Evolutionary conservation across 1,140 invertebrate species (phyloP).

Genomic region (Calliphora vicina): DNA sequence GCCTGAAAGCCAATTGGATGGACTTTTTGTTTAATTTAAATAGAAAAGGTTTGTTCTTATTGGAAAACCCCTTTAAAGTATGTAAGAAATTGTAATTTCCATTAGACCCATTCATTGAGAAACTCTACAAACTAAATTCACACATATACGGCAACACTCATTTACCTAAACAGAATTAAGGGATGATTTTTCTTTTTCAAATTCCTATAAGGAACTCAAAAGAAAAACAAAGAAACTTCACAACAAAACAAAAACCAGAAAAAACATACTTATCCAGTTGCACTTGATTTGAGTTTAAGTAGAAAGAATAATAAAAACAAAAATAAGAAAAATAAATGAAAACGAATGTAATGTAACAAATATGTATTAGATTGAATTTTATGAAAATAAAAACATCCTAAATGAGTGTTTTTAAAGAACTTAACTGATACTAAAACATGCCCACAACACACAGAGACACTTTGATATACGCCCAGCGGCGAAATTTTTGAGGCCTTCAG

Average conservation of each 20-base stretch:
- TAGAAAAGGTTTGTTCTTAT: too few relatives aligned
- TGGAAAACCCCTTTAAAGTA: too few relatives aligned
- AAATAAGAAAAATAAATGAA: background rate
- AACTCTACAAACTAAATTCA: too few relatives aligned
- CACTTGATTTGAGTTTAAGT: too few relatives aligned
- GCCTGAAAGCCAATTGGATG: too few relatives aligned
- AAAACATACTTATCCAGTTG: background rate
- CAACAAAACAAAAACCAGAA: background rate
- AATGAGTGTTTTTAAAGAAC: background rate
- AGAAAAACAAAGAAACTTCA: background rate
- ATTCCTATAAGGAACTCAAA: background rate
- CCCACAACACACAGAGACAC: too few relatives aligned
- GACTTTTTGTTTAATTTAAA: too few relatives aligned
- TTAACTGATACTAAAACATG: background rate
- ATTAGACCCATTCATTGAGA: too few relatives aligned
- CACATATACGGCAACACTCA: background rate
- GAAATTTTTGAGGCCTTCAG: too few relatives aligned
- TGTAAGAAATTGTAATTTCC: too few relatives aligned
- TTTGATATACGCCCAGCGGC: too few relatives aligned
- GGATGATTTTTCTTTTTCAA: background rate
- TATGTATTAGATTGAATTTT: background rate
- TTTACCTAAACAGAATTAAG: background rate
- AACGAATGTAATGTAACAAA: background rate
- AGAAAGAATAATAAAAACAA: background rate
- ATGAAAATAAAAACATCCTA: background rate